Base-by-base conservation (phyloP, 2,113 vertebrate species). In the Oryzias woworae region DNA sequence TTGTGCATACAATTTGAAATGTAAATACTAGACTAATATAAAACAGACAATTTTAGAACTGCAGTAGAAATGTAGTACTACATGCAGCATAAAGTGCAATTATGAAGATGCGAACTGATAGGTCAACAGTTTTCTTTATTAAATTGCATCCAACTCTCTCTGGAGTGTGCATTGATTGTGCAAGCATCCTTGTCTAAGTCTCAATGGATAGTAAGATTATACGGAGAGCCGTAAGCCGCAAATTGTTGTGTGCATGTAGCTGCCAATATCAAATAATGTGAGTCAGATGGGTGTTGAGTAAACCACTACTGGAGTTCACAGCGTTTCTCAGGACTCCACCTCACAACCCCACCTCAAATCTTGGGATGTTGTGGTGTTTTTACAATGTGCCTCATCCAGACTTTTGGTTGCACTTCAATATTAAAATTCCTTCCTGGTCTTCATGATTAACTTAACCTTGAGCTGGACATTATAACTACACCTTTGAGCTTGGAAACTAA, bases 201-300 rank as follows among this genome's bases (percentile, higher is more conserved):
- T 83, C 77, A 48, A 69, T 81, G 77, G 84, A 86, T 79, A 14
- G 14, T 18, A 58, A 76, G 58, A 76, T 83, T 78, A 81, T 71
- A 75, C 80, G 53, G 43, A 70, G 69, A 78, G 77, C 76, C 58
- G 51, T 71, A 78, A 80, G 75, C 84, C 66, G 7, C 82, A 87
- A 81, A 81, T 71, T 81, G 75, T 82, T 66, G 52, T 76, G 73
- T 68, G 66, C 74, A 70, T 78, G 82, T 71, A 69, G 73, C 58
- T 72, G 78, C 67, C 67, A 24, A 81, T 78, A 73, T 83, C 68
- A 75, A 85, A 83, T 83, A 80, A 77, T 69, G 49, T 89, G 87
- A 89, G 85, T 89, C 87, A 89, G 87, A 80, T 69, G 83, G 81
- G 79, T 88, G 85, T 90, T 88, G 80, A 81, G 75, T 77, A 85